These are phyloP conservation scores for Diplazon laetatorius DNA, from an alignment of 2,888 invertebrate species.

Conservation along the genomic window DNA sequence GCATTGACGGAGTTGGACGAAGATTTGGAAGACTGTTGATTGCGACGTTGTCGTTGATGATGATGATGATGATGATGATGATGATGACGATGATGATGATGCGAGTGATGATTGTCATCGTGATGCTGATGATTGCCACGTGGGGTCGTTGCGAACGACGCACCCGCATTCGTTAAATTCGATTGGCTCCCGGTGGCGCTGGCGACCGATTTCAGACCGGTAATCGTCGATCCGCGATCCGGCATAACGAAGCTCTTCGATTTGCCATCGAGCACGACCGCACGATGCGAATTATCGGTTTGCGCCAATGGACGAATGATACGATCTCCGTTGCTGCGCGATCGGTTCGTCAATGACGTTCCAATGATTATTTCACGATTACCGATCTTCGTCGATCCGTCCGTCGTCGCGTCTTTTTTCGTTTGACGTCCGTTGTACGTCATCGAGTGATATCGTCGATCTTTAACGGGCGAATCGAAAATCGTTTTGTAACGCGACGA, in stretches of 20 bases:
- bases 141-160: constrained; percentile 65
- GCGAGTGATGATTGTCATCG: constrained; percentile 53
- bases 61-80: constrained; percentile 56
- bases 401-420: constrained; percentile 29
- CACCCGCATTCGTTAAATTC: constrained; percentile 59
- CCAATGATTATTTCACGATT: constrained; percentile 41
- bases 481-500: constrained; percentile 55
- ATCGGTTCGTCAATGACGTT: constrained; percentile 10
- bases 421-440: constrained; percentile 63
- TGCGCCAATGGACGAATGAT: constrained; percentile 73
- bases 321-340: constrained; percentile 61
- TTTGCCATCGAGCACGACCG: constrained; percentile 75
- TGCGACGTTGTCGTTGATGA: constrained; percentile 68
- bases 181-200: constrained; percentile 66
- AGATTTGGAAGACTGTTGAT: constrained; percentile 61
- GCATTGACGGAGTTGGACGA: constrained; percentile 72
- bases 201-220: constrained; percentile 31
- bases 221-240: constrained; percentile 63
- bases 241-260: constrained; percentile 78
- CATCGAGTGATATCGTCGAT: constrained; percentile 47
- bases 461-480: constrained; percentile 59
- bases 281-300: constrained; percentile 69
- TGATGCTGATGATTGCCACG: constrained; percentile 67
- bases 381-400: background rate
- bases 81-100: constrained; percentile 42